Conservation (phyloP, 2,797 vertebrate species). For the Acipenser ruthenus region DNA sequence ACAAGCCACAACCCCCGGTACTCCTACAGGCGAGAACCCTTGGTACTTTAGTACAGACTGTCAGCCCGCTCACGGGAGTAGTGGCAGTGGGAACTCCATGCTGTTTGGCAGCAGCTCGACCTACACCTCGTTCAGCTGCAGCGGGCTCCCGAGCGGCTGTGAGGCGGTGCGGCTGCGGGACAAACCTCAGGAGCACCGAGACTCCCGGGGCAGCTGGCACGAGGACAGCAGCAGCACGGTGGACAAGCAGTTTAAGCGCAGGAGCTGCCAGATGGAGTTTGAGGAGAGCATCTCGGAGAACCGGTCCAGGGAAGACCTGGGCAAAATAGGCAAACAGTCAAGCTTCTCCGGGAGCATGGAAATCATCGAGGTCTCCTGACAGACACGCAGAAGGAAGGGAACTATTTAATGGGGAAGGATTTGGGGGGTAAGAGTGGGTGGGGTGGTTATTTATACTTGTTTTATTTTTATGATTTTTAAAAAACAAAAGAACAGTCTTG, state of each 20-base stretch:
- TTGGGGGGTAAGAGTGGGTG: conserved; percentile 32
- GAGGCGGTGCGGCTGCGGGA: conserved; percentile 75
- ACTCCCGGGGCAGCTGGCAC: conserved; percentile 63
- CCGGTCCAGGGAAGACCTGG: conserved; percentile 81
- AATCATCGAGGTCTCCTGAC: conserved; percentile 95
- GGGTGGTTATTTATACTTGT: conserved; percentile 20
- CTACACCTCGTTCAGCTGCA: conserved; percentile 64
- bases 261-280: conserved; percentile 95
- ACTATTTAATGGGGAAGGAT: conserved; percentile 41
- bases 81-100: conserved; percentile 17
- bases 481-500: conserved; percentile 13
- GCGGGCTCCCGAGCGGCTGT: conserved; percentile 32
- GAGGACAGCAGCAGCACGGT: conserved; percentile 49
- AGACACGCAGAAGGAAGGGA: conserved; percentile 32
- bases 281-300: conserved; percentile 83
- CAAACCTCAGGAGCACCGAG: conserved; percentile 59
- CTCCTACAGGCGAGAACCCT: conserved; percentile 68
- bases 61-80: conserved; percentile 22
- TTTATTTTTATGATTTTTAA: conserved; percentile 10
- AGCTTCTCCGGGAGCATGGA: conserved; percentile 94
- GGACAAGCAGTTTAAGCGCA: conserved; percentile 80
- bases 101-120: conserved; percentile 53
- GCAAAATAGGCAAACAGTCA: conserved; percentile 89
- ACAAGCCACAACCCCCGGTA: conserved; percentile 75
- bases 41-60: conserved; percentile 78